Percentiles rank a stretch among this genome's conserved stretches.
phyloP scores from a whole-genome alignment of 2,113 vertebrate genomes.

The Morone chrysops region DNA sequence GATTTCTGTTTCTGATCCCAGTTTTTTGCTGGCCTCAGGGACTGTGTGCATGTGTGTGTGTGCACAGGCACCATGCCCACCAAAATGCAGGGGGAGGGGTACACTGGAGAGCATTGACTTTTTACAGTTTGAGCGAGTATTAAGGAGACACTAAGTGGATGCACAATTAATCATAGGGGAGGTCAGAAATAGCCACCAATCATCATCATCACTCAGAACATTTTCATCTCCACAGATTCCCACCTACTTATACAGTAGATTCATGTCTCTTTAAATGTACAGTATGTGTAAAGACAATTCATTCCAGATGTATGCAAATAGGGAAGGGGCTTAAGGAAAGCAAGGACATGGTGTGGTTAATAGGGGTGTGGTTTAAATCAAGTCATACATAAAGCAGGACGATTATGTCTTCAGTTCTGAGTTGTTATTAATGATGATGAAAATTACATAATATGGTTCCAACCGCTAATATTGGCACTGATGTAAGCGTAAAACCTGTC shows the following conservation, averaged over 20 bases:
- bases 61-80: slow-evolving; percentile 8
- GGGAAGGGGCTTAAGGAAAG: neutral
- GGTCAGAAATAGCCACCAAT: slow-evolving; percentile 10
- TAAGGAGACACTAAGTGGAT: slow-evolving; percentile 23
- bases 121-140: slow-evolving; percentile 24
- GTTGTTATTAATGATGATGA: slow-evolving; percentile 27
- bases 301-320: slow-evolving; percentile 49
- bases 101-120: slow-evolving; percentile 22
- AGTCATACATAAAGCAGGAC: neutral
- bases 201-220: slow-evolving; percentile 6
- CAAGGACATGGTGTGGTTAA: neutral
- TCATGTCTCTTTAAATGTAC: slow-evolving; percentile 36
- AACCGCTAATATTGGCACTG: neutral
- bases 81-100: neutral
- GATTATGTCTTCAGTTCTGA: neutral
- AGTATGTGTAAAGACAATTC: slow-evolving; percentile 13
- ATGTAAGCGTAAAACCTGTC: slow-evolving; percentile 21
- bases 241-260: neutral
- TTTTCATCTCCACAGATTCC: neutral
- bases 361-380: slow-evolving; percentile 20
- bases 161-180: slow-evolving; percentile 18
- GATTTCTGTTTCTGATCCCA: slow-evolving; percentile 13
- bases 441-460: slow-evolving; percentile 12
- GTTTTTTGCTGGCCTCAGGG: slow-evolving; percentile 24
- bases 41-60: slow-evolving; percentile 4